Percentiles rank a stretch among this genome's conserved stretches.
Evolutionary conservation across 2,797 vertebrate species (phyloP).

Genomic region (Sebastolobus altivelis): DNA sequence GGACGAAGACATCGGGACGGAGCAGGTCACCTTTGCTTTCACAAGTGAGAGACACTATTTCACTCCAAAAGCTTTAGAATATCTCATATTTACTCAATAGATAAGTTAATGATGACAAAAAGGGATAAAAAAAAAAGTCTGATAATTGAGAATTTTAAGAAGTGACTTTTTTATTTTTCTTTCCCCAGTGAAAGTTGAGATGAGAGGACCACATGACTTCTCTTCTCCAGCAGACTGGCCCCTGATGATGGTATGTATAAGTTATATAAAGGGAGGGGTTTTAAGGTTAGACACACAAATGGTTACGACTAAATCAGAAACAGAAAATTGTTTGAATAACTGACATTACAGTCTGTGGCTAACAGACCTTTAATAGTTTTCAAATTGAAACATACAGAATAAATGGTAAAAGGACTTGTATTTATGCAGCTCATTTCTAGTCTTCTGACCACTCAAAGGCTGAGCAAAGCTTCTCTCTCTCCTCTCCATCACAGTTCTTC

Average conservation of each 20-base stretch:
- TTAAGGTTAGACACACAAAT: background rate
- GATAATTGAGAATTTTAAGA: background rate
- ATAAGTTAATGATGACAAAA: background rate
- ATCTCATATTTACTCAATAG: background rate
- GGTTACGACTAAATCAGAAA: no score
- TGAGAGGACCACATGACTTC: slow-evolving; percentile 93
- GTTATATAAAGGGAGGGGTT: background rate
- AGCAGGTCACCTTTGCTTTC: slow-evolving; percentile 71
- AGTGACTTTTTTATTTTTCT: slow-evolving; percentile 19
- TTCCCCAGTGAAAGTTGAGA: slow-evolving; percentile 90
- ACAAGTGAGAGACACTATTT: slow-evolving; percentile 72
- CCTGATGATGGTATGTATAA: slow-evolving; percentile 89
- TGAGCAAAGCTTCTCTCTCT: background rate
- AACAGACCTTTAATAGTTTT: background rate
- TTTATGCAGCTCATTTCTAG: no score
- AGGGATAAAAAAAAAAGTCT: background rate
- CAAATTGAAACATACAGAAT: background rate
- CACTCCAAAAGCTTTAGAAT: background rate
- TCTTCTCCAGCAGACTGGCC: slow-evolving; percentile 96
- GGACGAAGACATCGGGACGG: slow-evolving; percentile 49
- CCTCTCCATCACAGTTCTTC: slow-evolving; percentile 76
- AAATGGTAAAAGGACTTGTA: no score
- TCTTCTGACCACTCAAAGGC: background rate
- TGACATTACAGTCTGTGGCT: background rate
- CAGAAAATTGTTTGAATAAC: no score